Evolutionary conservation across 2,113 vertebrate species (phyloP), one percentile per base, ranked within the genome.

Genomic region (Phocoena sinus): DNA sequence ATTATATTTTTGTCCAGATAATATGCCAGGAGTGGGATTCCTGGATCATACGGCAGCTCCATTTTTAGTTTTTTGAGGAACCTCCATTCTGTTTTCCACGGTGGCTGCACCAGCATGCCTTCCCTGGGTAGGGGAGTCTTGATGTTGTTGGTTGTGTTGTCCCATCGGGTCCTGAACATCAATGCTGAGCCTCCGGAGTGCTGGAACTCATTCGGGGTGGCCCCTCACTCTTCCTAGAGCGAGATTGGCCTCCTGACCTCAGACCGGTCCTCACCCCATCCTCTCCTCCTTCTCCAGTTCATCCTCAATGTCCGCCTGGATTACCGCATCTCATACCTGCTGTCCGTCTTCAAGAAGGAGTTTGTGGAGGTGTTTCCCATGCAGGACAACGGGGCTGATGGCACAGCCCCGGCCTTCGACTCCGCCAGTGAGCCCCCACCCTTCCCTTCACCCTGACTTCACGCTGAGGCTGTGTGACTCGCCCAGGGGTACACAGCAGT

Each of bases 311-410:
- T 99, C 21, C 99, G 99, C 5, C 98, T 99, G 98, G 99, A 99
- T 98, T 99, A 99, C 98, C 99, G 99, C 68, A 99, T 99, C 79
- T 99, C 99, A 96, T 99, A 99, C 98, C 98, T 99, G 97, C 99
- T 99, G 31, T 99, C 99, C 0, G 99, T 99, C 83, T 99, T 99
- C 96, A 99, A 99, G 98, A 99, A 99, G 98, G 99, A 99, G 98
- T 99, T 99, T 98, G 99, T 99, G 94, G 99, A 99, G 6, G 99
- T 99, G 96, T 99, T 99, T 79, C 99, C 99, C 20, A 99, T 99
- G 99, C 99, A 99, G 94, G 99, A 99, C 86, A 99, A 98, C 0
- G 98, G 98, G 0, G 99, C 99, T 0, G 99, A 99, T 0, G 99
- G 99, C 89, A 99, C 99, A 0, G 99, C 99, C 6, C 99, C 99